Conservation (phyloP, 2,797 vertebrate genomes). For the Labeo calbasu region DNA sequence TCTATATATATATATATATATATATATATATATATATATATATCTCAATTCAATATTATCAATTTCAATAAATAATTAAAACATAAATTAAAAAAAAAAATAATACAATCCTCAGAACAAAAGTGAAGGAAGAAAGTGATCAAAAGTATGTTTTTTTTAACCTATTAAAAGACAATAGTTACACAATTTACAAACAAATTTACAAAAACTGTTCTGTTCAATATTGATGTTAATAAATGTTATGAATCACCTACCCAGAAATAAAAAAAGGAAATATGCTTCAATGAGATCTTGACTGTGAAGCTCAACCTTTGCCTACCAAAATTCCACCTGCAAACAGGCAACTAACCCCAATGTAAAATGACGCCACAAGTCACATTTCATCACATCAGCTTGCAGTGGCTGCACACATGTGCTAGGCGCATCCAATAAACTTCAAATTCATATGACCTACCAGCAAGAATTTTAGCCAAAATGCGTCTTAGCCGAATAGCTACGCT, state of each 20-base stretch:
- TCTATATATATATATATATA: too few relatives aligned
- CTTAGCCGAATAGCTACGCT: neutral
- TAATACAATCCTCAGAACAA: too few relatives aligned
- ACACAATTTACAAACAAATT: too few relatives aligned
- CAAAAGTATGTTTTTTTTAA: neutral
- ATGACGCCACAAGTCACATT: slow-evolving; percentile 3
- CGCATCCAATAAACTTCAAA: neutral
- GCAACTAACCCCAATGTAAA: neutral
- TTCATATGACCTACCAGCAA: neutral
- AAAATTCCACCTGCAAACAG: neutral
- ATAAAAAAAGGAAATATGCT: neutral
- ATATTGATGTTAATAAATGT: neutral
- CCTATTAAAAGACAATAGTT: neutral
- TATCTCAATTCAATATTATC: too few relatives aligned
- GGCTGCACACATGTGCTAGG: neutral
- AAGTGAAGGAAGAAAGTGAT: neutral
- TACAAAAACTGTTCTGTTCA: neutral
- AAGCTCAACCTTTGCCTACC: neutral
- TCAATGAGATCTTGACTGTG: neutral
- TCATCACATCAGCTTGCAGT: neutral
- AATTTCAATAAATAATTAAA: neutral
- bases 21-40: too few relatives aligned
- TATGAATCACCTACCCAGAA: neutral
- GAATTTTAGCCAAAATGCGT: slow-evolving; percentile 13
- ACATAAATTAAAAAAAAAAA: too few relatives aligned